Percentiles rank a stretch among this genome's conserved stretches.
phyloP scores from a whole-genome alignment of 2,113 vertebrate genomes.

The Tragelaphus scriptus region DNA sequence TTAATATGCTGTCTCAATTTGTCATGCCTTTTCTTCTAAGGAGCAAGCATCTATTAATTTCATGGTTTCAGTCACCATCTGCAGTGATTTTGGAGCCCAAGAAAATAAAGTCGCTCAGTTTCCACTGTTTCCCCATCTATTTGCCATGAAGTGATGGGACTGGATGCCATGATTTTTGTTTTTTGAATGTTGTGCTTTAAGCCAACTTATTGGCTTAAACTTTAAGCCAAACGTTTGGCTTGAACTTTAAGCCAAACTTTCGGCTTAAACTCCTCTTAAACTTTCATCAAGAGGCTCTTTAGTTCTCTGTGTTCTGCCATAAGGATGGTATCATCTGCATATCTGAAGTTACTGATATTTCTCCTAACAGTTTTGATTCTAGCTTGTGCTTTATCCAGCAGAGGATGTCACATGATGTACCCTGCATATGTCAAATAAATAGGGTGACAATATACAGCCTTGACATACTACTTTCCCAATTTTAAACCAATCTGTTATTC shows the following conservation, averaged over 20 bases:
- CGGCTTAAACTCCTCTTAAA: background rate
- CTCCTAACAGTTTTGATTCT: background rate
- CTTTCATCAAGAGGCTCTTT: background rate
- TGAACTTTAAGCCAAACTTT: too few species aligned
- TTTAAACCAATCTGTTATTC: background rate
- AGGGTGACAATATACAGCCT: background rate
- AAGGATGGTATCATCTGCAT: background rate
- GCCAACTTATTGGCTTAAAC: too few species aligned
- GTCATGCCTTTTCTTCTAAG: background rate
- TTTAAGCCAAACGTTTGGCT: too few species aligned
- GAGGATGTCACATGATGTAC: background rate
- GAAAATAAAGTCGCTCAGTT: background rate
- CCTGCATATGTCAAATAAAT: background rate
- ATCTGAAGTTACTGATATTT: background rate
- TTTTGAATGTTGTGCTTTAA: background rate
- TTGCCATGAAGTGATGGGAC: background rate
- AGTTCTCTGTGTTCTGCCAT: background rate
- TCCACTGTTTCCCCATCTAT: background rate
- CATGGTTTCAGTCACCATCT: background rate
- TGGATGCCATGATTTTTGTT: background rate
- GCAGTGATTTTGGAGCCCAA: background rate
- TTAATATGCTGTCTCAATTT: background rate
- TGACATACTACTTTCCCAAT: background rate
- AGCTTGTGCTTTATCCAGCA: background rate
- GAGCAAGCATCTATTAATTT: background rate